Evolutionary conservation across 2,113 vertebrate species (phyloP).

Genomic region (Thunnus maccoyii): DNA sequence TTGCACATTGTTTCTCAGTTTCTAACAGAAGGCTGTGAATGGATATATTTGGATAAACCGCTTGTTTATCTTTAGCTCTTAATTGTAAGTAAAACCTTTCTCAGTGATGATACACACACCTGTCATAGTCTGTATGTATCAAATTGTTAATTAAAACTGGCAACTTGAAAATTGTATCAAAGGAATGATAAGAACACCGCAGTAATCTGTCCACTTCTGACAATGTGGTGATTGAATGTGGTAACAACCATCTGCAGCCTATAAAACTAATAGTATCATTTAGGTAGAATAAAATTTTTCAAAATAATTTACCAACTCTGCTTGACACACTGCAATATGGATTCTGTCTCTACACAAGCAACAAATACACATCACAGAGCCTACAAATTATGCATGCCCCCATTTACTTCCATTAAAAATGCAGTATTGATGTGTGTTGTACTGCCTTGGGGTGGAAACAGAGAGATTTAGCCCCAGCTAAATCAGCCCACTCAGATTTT

Average conservation of each 20-base stretch:
- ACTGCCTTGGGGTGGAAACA: slow-evolving; percentile 58
- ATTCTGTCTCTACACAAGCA: slow-evolving; percentile 34
- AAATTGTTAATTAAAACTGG: not conserved
- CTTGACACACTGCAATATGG: slow-evolving; percentile 41
- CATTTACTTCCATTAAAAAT: slow-evolving; percentile 68
- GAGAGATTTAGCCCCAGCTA: slow-evolving; percentile 53
- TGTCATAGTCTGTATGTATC: not conserved
- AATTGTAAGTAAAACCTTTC: not conserved
- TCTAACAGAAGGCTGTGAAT: not conserved
- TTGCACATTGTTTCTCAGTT: not conserved
- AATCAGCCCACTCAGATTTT: slow-evolving; percentile 55
- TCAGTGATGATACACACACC: not conserved
- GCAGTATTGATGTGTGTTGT: slow-evolving; percentile 72
- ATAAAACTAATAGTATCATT: slow-evolving; percentile 19
- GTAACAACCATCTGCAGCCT: slow-evolving; percentile 40
- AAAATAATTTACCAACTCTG: slow-evolving; percentile 39
- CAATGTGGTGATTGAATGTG: not conserved
- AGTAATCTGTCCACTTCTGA: slow-evolving; percentile 19
- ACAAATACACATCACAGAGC: slow-evolving; percentile 45
- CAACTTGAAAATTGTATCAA: not conserved
- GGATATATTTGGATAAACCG: not conserved
- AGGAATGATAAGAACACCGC: not conserved
- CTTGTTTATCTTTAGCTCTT: slow-evolving; percentile 4
- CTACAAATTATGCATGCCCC: slow-evolving; percentile 65
- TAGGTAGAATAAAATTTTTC: slow-evolving; percentile 1